These are phyloP conservation scores for Malurus alboscapulatus DNA, from an alignment of 2,113 vertebrate species.

Conservation along the genomic window DNA sequence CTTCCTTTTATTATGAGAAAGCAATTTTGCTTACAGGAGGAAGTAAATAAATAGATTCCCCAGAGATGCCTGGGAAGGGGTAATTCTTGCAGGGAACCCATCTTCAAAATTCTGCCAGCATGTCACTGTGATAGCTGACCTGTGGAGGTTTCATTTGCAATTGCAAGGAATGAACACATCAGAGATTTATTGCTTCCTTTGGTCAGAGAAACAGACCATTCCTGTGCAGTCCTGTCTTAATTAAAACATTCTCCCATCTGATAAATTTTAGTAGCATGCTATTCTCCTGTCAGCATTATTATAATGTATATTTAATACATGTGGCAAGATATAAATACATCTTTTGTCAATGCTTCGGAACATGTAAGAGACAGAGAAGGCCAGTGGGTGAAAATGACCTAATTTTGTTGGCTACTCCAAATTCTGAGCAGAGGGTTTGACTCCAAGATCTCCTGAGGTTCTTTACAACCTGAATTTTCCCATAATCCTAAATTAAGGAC, in stretches of 20 bases:
- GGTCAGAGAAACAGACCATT: neutral
- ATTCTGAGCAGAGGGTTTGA: neutral
- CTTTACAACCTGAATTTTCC: neutral
- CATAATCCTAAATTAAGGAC: neutral
- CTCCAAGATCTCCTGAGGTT: neutral
- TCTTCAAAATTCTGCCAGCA: slow-evolving; percentile 1
- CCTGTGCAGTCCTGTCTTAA: neutral
- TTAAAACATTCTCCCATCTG: neutral
- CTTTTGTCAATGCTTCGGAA: neutral
- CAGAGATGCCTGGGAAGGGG: slow-evolving; percentile 10
- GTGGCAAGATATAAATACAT: neutral
- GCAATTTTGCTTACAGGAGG: slow-evolving; percentile 20
- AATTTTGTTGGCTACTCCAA: neutral
- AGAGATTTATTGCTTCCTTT: neutral
- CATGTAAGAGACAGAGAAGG: neutral
- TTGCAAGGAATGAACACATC: neutral
- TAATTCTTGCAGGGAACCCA: neutral
- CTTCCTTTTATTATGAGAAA: slow-evolving; percentile 39
- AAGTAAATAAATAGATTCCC: slow-evolving; percentile 26
- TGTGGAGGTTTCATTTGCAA: neutral
- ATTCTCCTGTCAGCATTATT: neutral
- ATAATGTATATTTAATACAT: neutral
- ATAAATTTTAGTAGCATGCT: neutral
- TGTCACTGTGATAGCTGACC: neutral
- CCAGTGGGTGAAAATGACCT: neutral